phyloP scores from a whole-genome alignment of 2,888 invertebrate species.

The Diplolepis rosae region DNA sequence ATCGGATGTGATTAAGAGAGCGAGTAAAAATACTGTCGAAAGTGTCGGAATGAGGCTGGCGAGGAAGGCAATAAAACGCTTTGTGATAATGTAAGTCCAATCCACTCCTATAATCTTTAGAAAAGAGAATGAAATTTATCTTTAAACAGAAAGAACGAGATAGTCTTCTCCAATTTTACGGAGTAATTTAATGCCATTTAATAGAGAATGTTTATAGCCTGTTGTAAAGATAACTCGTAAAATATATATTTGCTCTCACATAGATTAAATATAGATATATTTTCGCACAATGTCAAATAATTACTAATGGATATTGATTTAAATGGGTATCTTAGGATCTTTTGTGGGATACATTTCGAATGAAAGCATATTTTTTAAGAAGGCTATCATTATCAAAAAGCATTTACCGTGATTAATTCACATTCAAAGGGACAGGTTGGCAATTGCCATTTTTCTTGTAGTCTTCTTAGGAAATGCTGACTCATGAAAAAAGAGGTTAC shows the following conservation, averaged over 20 bases:
- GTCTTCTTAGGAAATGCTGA: background rate
- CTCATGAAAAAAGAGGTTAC: background rate
- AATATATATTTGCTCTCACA: background rate
- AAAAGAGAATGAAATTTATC: background rate
- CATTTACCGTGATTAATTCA: conserved; percentile 2
- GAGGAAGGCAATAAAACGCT: background rate
- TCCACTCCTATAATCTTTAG: background rate
- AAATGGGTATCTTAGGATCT: background rate
- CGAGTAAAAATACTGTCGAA: background rate
- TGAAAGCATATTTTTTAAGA: background rate
- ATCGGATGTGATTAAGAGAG: background rate
- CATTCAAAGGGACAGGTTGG: conserved; percentile 15
- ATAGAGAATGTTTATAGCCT: background rate
- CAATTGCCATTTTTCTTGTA: conserved; percentile 4
- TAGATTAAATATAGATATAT: background rate
- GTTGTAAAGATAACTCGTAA: background rate
- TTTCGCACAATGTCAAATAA: background rate
- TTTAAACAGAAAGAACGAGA: background rate
- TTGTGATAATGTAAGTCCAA: background rate
- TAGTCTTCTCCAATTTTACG: background rate
- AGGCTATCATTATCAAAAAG: background rate
- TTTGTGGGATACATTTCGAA: background rate
- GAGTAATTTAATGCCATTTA: background rate
- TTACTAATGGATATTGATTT: background rate
- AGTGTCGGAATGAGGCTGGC: background rate